These are phyloP conservation scores for Epizoanthus ramosus DNA, from an alignment of 92 coral and sea anemone genomes.

Conservation along the genomic window DNA sequence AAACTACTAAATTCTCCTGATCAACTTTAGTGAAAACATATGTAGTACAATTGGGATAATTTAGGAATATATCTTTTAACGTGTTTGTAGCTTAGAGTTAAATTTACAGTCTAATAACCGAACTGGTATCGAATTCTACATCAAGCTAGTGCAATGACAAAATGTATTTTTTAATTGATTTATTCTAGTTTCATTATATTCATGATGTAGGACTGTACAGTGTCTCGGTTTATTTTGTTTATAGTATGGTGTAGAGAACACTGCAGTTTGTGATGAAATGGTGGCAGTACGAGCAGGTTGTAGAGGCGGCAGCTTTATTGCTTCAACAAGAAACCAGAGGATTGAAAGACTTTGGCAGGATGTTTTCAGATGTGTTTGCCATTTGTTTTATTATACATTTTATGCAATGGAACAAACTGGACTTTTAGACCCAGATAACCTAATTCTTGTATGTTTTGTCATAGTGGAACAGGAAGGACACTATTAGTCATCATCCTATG, in stretches of 20 bases:
- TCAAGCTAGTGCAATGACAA: too few relatives aligned
- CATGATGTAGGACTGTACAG: too few relatives aligned
- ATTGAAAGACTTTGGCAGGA: slow-evolving; percentile 80
- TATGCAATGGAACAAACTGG: slow-evolving; percentile 77
- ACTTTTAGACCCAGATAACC: slow-evolving; percentile 50
- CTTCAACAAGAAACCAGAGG: slow-evolving; percentile 77
- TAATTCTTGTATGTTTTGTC: slow-evolving; percentile 39
- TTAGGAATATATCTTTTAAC: too few relatives aligned
- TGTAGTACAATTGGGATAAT: too few relatives aligned
- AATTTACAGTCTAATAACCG: too few relatives aligned
- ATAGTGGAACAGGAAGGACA: slow-evolving; percentile 65
- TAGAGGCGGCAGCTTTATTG: slow-evolving; percentile 69
- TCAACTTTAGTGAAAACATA: too few relatives aligned
- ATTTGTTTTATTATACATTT: slow-evolving; percentile 61
- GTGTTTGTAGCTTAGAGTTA: too few relatives aligned
- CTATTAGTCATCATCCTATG: slow-evolving; percentile 54
- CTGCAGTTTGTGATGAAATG: slow-evolving; percentile 75
- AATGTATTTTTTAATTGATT: too few relatives aligned
- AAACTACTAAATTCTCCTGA: too few relatives aligned
- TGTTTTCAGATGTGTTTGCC: slow-evolving; percentile 65
- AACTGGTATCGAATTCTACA: too few relatives aligned
- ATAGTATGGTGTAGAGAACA: slow-evolving; percentile 79
- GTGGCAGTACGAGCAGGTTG: slow-evolving; percentile 62
- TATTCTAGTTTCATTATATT: too few relatives aligned
- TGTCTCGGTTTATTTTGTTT: too few relatives aligned